Base-by-base conservation (phyloP, 2,888 invertebrate genomes). In the Cephus pulcher region DNA sequence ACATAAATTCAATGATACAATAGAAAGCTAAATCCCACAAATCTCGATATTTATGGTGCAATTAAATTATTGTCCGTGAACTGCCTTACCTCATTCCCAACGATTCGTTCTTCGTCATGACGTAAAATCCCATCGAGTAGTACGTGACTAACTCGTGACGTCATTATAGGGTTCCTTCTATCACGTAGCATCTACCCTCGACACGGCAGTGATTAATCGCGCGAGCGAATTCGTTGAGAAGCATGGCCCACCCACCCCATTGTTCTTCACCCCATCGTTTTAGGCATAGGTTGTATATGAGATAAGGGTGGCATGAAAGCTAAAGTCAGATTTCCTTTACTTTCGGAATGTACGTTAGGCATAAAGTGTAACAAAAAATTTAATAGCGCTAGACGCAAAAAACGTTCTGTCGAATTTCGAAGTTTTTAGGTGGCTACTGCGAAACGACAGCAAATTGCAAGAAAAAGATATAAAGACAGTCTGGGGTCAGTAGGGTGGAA, bases 1-100 rank as follows among this genome's bases (percentile, higher is more conserved):
- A 23, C 56, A 23, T 56, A 56, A 56, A 23, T 56, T 56, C 23
- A 56, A 23, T 56, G 56, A 56, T 56, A 56, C 23, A 23, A 23
- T 23, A 56, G 56, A 56, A 56, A 56, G 23, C 56, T 32, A n/a
- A 32, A 71, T 71, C 3, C 32, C 71, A 12, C 71, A 71, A 71
- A 71, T 71, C 71, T 32, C 32, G 71, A 71, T 71, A 71, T 71
- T 71, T 71, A 71, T 71, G 71, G 11, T 9, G 69, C 69, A 34
- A 78, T 75, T 35, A 77, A 80, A 78, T 80, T 76, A 78, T 80
- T 74, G 76, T 12, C 80, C 75, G 75, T 78, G 75, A 80, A 75
- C 75, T 71, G 70, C 71, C 68, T n/a, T 34, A 75, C 56, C 74
- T 76, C 76, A 69, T 68, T 76, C 23, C 23, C 56, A 56, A 23